Evolutionary conservation across 2,113 vertebrate genomes (phyloP).

Genomic region (Helogale parvula): DNA sequence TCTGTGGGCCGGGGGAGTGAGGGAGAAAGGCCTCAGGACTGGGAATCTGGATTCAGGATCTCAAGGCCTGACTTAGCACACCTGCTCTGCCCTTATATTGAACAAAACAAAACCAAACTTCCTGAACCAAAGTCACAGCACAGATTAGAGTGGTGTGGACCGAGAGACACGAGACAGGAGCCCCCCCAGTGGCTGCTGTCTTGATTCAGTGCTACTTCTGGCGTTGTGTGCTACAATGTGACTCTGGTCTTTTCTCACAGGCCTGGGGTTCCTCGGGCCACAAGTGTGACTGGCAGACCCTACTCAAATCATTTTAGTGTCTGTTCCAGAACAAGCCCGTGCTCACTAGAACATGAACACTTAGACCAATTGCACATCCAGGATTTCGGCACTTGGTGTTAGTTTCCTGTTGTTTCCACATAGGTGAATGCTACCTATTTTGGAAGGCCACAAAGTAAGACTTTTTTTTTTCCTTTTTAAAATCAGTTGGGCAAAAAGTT

Average conservation of each 20-base stretch:
- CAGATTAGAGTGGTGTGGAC: constrained; percentile 88
- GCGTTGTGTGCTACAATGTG: constrained; percentile 90
- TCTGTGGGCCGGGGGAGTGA: not conserved
- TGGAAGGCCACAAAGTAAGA: constrained; percentile 88
- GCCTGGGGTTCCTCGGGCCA: constrained; percentile 76
- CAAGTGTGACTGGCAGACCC: constrained; percentile 61
- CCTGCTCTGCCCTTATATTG: constrained; percentile 69
- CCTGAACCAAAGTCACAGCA: constrained; percentile 84
- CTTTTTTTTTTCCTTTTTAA: constrained; percentile 70
- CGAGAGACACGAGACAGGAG: constrained; percentile 58
- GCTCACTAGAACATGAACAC: constrained; percentile 91
- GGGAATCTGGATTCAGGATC: constrained; percentile 26
- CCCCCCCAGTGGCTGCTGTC: constrained; percentile 69
- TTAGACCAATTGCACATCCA: constrained; percentile 86
- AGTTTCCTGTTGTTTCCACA: constrained; percentile 81
- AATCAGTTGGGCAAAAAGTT: constrained; percentile 88
- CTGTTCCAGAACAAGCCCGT: constrained; percentile 82
- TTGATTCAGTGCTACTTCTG: constrained; percentile 84
- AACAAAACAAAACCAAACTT: not conserved
- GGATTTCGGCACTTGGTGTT: constrained; percentile 80
- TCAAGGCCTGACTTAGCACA: constrained; percentile 75
- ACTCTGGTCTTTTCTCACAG: constrained; percentile 59
- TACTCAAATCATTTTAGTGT: constrained; percentile 79
- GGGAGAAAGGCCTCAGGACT: not conserved
- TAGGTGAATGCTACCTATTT: constrained; percentile 84